A percentile compares a stretch with the other conserved stretches of the same genome.
Evolutionary conservation across 1,140 invertebrate genomes (phyloP).

Genomic region (Drosophila teissieri): DNA sequence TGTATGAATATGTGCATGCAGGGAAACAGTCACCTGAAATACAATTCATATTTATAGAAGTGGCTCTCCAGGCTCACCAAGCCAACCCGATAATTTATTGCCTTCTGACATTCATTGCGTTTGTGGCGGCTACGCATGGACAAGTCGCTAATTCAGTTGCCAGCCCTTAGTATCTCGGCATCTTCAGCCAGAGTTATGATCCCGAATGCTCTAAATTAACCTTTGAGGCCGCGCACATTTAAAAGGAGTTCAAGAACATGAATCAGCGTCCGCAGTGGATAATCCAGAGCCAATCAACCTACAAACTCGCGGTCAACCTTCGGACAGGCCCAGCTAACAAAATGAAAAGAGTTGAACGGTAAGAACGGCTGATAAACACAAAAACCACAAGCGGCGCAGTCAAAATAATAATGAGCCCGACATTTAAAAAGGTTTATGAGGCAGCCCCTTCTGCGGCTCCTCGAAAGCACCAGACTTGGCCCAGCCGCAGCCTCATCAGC

Average conservation of each 20-base stretch:
- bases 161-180: neutral
- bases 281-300: constrained; percentile 67
- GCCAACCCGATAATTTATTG: too few species aligned
- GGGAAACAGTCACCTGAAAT: too few species aligned
- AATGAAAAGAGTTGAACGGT: constrained; percentile 21
- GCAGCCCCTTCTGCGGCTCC: constrained; percentile 44
- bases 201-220: constrained; percentile 70
- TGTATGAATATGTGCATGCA: too few species aligned
- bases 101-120: too few species aligned
- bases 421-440: constrained; percentile 78
- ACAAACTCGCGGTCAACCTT: constrained; percentile 61
- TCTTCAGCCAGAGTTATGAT: constrained; percentile 57
- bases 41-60: too few species aligned
- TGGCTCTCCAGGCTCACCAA: too few species aligned
- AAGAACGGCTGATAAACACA: constrained; percentile 61
- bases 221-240: constrained; percentile 58
- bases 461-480: constrained; percentile 21
- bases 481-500: constrained; percentile 34
- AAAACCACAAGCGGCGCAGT: constrained; percentile 73
- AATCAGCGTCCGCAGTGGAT: constrained; percentile 52
- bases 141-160: too few species aligned
- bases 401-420: constrained; percentile 79
- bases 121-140: too few species aligned
- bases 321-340: constrained; percentile 49
- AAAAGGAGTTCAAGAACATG: constrained; percentile 80